Base-by-base conservation (phyloP, 1,140 invertebrate species). In the Eurosta solidaginis region DNA sequence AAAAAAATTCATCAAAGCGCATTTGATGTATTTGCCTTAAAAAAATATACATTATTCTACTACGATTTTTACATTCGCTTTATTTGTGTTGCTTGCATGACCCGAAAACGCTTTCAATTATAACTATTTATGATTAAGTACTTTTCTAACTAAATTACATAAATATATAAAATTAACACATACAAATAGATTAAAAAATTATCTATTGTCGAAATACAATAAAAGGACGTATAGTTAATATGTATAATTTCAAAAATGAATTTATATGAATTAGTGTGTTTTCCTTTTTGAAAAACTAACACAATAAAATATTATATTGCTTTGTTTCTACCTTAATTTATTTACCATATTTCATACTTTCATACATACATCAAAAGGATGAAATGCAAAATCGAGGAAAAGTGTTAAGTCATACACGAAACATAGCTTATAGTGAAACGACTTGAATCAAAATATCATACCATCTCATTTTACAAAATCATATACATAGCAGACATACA, bases 41-140 rank as follows among this genome's bases (percentile, higher is more conserved):
- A n/a, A n/a, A n/a, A n/a, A n/a, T n/a, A n/a, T n/a, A n/a, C n/a
- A n/a, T n/a, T n/a, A n/a, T n/a, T n/a, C n/a, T n/a, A n/a, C n/a
- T n/a, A n/a, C n/a, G n/a, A n/a, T n/a, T n/a, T n/a, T 59, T 27
- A 27, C 25, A 27, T 27, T 59, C 54, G 54, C 54, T 59, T 50
- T 50, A 29, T 59, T 59, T 59, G 54, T 68, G 59, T 68, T 68
- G 59, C 59, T 68, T 68, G 59, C 59, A 68, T 68, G n/a, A 68
- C 29, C 59, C 59, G 33, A 40, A 68, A 68, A 68, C 59, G 59
- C 59, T 68, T 68, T 27, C 40, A 42, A 40, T 68, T 20, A 68
- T 29, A 68, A 68, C 59, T 68, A 68, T 68, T 68, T 68, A 20
- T 20, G 22, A 68, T 68, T 42, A 68, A 68, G 59, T 6, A 68